phyloP scores from a whole-genome alignment of 2,888 invertebrate genomes.

The Trachelus troglodyta region DNA sequence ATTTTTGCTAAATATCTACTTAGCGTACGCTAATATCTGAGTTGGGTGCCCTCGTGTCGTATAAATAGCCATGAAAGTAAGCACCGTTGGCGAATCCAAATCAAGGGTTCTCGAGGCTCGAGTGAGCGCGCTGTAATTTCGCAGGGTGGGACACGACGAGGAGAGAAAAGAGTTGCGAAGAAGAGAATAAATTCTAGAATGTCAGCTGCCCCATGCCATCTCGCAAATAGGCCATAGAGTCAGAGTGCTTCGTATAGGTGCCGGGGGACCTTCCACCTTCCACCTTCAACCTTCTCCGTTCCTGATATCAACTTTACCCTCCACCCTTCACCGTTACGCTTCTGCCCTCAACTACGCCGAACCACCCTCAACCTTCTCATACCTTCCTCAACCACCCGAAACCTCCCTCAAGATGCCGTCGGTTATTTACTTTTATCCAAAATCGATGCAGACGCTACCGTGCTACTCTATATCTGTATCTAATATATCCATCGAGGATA shows the following conservation, averaged over 20 bases:
- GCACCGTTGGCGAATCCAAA: not conserved
- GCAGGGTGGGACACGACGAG: constrained; percentile 2
- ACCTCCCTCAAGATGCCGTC: constrained; percentile 21
- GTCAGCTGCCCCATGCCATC: constrained; percentile 41
- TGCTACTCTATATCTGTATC: not conserved
- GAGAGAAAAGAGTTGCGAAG: constrained; percentile 10
- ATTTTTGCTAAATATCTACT: not conserved
- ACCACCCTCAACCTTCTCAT: not conserved
- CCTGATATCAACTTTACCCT: not conserved
- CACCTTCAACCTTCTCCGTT: constrained; percentile 23
- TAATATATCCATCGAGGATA: not conserved
- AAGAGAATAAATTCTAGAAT: constrained; percentile 44
- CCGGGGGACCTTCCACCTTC: constrained; percentile 39
- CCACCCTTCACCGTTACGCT: not conserved
- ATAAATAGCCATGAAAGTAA: not conserved
- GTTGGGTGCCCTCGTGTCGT: not conserved
- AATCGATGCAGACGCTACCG: constrained; percentile 44
- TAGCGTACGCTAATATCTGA: not conserved
- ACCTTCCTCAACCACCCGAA: not conserved
- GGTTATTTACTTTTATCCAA: constrained; percentile 54
- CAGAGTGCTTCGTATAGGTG: constrained; percentile 51
- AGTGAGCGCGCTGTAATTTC: constrained; percentile 1
- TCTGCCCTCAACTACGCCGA: not conserved
- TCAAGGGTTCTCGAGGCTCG: not conserved
- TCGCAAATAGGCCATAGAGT: constrained; percentile 55